Evolutionary conservation across 2,888 invertebrate species (phyloP), one percentile per base, ranked within the genome.

Genomic region (Tipula vernalis): DNA sequence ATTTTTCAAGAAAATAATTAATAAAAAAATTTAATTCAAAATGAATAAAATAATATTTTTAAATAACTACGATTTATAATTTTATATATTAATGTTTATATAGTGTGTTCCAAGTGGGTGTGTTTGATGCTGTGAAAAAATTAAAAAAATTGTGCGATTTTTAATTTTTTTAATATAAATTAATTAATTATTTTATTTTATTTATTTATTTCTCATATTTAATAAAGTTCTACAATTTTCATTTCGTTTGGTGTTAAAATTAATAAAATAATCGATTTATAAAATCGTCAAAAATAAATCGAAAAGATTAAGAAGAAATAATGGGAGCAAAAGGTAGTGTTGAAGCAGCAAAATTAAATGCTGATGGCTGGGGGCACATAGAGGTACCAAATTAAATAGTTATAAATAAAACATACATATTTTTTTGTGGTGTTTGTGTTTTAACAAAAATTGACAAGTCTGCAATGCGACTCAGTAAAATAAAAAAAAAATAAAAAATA

Each of bases 251-350:
- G 36, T 84, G 84, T 39, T n/a, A 28, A 71, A 39, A 36, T 84
- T 83, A 36, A 39, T 83, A 4, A 88, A 87, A 44, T 44, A 44
- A 12, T 44, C 12, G 10, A 44, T 6, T 6, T 39, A 85, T 87
- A 86, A 87, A 87, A 86, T 87, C 87, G 51, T 87, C 83, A 86
- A 86, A 86, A 87, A 87, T 83, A 87, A 91, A 91, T 92, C 85
- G 86, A 87, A 71, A 28, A 86, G 39, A 41, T 84, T 84, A 39
- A 36, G 86, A 86, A 88, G 86, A 36, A 86, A 93, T 92, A 91
- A 95, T 95, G 95, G 95, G 95, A 92, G 95, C 95, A 92, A 95
- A 95, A 94, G 95, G 95, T 92, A 95, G 95, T 93, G 95, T 95
- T 92, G 95, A 95, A 92, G 95, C 95, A 91, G 95, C 95, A 91